phyloP scores from a whole-genome alignment of 2,888 invertebrate species.

The Pantelozetes paolii region DNA sequence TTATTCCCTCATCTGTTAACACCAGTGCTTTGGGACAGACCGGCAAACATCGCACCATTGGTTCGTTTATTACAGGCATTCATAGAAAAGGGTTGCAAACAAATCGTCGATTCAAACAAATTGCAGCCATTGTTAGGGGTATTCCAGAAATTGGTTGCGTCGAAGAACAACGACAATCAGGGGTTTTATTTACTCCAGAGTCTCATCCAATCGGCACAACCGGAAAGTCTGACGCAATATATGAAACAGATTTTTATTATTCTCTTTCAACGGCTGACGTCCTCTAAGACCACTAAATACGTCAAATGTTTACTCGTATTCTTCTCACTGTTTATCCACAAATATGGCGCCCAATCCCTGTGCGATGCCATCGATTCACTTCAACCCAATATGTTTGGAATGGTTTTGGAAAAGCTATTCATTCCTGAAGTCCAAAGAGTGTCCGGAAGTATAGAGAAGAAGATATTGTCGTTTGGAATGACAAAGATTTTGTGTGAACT shows the following conservation, averaged over 20 bases:
- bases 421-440: constrained; percentile 82
- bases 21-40: constrained; percentile 86
- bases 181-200: constrained; percentile 86
- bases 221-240: constrained; percentile 68
- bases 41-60: constrained; percentile 87
- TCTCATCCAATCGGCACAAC: constrained; percentile 74
- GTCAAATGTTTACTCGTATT: constrained; percentile 82
- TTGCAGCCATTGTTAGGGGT: constrained; percentile 74
- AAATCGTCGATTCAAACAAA: constrained; percentile 66
- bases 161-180: constrained; percentile 91
- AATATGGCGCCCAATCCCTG: constrained; percentile 69
- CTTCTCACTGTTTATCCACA: constrained; percentile 77
- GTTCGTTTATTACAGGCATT: constrained; percentile 86
- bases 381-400: constrained; percentile 85
- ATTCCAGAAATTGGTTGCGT: constrained; percentile 92
- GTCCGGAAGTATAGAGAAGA: constrained; percentile 72
- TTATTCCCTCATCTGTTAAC: constrained; percentile 83
- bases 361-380: constrained; percentile 76
- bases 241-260: constrained; percentile 82
- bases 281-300: constrained; percentile 91
- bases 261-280: constrained; percentile 86
- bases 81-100: constrained; percentile 66
- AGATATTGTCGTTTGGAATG: constrained; percentile 85
- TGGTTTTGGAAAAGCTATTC: constrained; percentile 86
- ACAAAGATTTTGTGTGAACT: constrained; percentile 73